A percentile compares a stretch with the other conserved stretches of the same genome.
These are phyloP conservation scores for Drosophila dives DNA, from an alignment of 2,888 invertebrate genomes.

Conservation along the genomic window DNA sequence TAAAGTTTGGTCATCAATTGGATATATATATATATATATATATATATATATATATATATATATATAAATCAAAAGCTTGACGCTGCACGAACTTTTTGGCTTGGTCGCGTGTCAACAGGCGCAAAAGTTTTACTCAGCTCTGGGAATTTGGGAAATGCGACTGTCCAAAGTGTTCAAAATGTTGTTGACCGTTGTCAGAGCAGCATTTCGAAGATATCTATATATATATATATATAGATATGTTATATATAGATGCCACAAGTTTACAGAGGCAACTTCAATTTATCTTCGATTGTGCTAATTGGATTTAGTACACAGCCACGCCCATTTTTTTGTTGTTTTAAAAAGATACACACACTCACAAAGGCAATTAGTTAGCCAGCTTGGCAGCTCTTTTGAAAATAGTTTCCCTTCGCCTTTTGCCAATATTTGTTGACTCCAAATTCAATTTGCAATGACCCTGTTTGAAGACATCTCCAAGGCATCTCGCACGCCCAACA, in stretches of 20 bases:
- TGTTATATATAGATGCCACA: not conserved
- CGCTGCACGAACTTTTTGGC: constrained; percentile 46
- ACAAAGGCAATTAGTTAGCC: constrained; percentile 42
- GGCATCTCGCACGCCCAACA: constrained; percentile 7
- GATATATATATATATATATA: constrained; percentile 59
- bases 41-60: constrained; percentile 14
- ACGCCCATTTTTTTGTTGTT: constrained; percentile 26
- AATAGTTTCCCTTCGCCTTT: constrained; percentile 23
- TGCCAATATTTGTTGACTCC: constrained; percentile 13
- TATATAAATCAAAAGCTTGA: constrained; percentile 70
- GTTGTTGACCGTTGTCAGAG: constrained; percentile 33
- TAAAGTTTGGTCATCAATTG: constrained; percentile 70
- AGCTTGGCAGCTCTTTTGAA: constrained; percentile 32
- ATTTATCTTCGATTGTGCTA: constrained; percentile 40
- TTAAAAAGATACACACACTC: constrained; percentile 13
- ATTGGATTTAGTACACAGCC: constrained; percentile 59
- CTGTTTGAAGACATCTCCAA: constrained; percentile 34
- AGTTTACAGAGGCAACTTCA: constrained; percentile 13
- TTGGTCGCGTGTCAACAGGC: constrained; percentile 45
- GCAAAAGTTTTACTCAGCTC: constrained; percentile 24
- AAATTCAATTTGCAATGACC: constrained; percentile 55
- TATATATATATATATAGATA: constrained; percentile 1
- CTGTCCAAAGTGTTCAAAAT: constrained; percentile 14
- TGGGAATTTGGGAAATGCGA: constrained; percentile 26
- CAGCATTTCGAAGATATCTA: not conserved